A percentile compares a stretch with the other conserved stretches of the same genome.
Evolutionary conservation across 2,113 vertebrate genomes (phyloP).

Genomic region (Nerophis ophidion): DNA sequence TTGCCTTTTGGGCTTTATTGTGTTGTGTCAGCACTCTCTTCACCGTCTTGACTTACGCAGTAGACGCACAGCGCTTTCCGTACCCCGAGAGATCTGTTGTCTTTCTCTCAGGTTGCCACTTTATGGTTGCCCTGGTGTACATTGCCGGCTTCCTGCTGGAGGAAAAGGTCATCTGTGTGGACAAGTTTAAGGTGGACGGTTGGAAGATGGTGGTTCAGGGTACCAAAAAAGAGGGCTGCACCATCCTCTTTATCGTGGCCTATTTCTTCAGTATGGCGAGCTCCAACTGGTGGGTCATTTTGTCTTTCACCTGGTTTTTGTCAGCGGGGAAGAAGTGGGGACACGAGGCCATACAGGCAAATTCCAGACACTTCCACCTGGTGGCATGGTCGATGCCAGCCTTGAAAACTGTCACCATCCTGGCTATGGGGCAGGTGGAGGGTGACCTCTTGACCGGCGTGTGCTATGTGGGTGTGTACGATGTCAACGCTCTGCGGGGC

Average conservation of each 20-base stretch:
- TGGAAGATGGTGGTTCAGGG: conserved; percentile 88
- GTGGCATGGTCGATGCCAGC: conserved; percentile 89
- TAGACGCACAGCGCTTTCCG: conserved; percentile 84
- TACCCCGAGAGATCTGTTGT: conserved; percentile 90
- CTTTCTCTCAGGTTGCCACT: conserved; percentile 90
- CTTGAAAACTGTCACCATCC: conserved; percentile 83
- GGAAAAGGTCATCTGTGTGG: conserved; percentile 83
- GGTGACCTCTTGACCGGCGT: conserved; percentile 88
- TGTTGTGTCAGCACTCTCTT: conserved; percentile 87
- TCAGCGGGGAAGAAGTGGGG: conserved; percentile 94
- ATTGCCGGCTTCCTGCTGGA: conserved; percentile 81
- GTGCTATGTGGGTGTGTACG: conserved; percentile 87
- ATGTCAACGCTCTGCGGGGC: conserved; percentile 78
- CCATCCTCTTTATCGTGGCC: conserved; percentile 88
- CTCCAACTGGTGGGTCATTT: conserved; percentile 92
- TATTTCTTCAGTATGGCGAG: conserved; percentile 94
- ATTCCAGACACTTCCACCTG: conserved; percentile 89
- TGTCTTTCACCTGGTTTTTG: conserved; percentile 91
- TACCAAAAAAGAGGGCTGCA: conserved; percentile 87
- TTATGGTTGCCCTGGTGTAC: conserved; percentile 89
- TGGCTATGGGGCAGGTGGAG: conserved; percentile 86
- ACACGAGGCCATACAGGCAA: conserved; percentile 49
- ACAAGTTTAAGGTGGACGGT: conserved; percentile 78
- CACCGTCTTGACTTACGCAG: conserved; percentile 85
- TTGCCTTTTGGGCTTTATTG: conserved; percentile 83